Evolutionary conservation across 2,113 vertebrate genomes (phyloP), one percentile per base, ranked within the genome.

Genomic region (Microcebus lehilahytsara): DNA sequence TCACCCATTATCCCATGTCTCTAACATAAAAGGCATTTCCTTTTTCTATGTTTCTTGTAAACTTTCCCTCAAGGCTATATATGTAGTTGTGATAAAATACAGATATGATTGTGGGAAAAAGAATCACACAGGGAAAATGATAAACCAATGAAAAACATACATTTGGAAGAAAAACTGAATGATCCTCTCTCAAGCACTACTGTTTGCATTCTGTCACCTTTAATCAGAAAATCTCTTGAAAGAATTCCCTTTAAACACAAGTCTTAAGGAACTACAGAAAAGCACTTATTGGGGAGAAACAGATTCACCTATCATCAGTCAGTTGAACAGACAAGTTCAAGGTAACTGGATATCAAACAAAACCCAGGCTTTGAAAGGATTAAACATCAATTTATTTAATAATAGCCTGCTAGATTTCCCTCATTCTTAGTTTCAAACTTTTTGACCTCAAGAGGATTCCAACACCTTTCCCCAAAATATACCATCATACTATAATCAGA

Each of bases 331-430:
- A 93, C 34, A 62, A 91, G 9, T 10, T 64, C 6, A 49, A 37
- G 40, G 75, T 78, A 93, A 80, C 84, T n/a, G 23, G 74, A 95
- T 25, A 69, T 79, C 89, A 95, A 53, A 75, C 67, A 93, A 81
- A 97, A 91, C 8, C 83, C 56, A 37, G 66, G 53, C 46, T 83
- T 90, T 92, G 51, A 89, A 89, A 83, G 75, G 94, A 75, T 85
- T 92, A 92, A 83, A 66, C 25, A 72, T 34, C 88, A 88, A 95
- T 87, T 87, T 85, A 84, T 95, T 96, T 85, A 94, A 78, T 81
- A 83, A 25, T 14, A 34, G 64, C 32, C 87, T 66, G 40, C 69
- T 37, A 32, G 42, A 88, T 81, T 94, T 90, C 67, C 62, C 66
- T 92, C 56, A 49, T 67, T 96, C 58, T 81, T 85, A 85, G 95